Evolutionary conservation across 2,113 vertebrate genomes (phyloP).

Genomic region (Cochlearius cochlearius): DNA sequence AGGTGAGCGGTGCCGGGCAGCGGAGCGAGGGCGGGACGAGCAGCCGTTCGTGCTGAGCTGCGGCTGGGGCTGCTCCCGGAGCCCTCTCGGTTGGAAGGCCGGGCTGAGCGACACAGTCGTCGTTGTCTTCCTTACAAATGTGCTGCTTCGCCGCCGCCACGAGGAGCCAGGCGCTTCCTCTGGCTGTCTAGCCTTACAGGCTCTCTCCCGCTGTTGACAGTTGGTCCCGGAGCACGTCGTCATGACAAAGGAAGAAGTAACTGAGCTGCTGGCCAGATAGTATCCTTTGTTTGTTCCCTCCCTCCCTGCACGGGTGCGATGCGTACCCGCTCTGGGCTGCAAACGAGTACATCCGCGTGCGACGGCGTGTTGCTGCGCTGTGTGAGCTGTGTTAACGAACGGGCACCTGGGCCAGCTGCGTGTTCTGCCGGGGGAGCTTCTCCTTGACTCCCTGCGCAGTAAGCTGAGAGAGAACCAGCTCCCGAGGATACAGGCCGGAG

Average conservation of each 20-base stretch:
- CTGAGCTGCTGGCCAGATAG: slow-evolving; percentile 92
- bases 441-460: slow-evolving; percentile 73
- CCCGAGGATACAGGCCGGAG: slow-evolving; percentile 94
- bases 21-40: rapidly evolving
- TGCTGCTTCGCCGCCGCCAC: rapidly evolving
- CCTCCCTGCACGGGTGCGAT: rapidly evolving
- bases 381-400: rapidly evolving
- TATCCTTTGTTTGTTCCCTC: slow-evolving; percentile 78
- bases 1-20: slow-evolving; percentile 70
- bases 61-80: rapidly evolving
- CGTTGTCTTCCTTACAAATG: rapidly evolving
- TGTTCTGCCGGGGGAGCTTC: background rate
- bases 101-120: rapidly evolving
- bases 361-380: rapidly evolving
- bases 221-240: slow-evolving; percentile 96
- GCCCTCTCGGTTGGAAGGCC: rapidly evolving
- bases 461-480: slow-evolving; percentile 96
- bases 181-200: background rate
- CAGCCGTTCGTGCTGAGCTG: background rate
- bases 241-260: slow-evolving; percentile 97
- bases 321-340: rapidly evolving
- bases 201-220: slow-evolving; percentile 56
- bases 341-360: rapidly evolving
- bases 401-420: rapidly evolving
- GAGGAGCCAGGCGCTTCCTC: background rate